A percentile compares a stretch with the other conserved stretches of the same genome.
phyloP scores from a whole-genome alignment of 2,888 invertebrate species.

The Metellina segmentata region DNA sequence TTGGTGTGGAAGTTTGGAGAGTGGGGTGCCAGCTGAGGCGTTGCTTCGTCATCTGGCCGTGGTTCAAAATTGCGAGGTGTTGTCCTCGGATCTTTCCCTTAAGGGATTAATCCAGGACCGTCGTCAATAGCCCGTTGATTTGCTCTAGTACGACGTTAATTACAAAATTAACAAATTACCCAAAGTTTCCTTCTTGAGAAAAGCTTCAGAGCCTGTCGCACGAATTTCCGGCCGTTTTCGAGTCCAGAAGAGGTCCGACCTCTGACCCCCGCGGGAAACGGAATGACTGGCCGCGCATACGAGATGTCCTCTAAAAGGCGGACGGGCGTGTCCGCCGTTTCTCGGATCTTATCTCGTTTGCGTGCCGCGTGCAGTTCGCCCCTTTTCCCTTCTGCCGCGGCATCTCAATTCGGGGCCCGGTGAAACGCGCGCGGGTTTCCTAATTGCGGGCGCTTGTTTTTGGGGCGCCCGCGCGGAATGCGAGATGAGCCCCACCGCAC shows the following conservation, averaged over 20 bases:
- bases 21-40: too few relatives aligned
- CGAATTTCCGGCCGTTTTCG: too few relatives aligned
- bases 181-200: too few relatives aligned
- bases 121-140: too few relatives aligned
- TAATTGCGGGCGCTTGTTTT: slow-evolving; percentile 15
- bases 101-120: too few relatives aligned
- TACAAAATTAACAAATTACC: too few relatives aligned
- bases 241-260: not conserved
- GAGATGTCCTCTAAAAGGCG: not conserved
- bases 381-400: not conserved
- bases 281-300: not conserved
- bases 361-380: not conserved
- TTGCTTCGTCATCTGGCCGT: too few relatives aligned
- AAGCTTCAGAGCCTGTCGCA: too few relatives aligned
- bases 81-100: too few relatives aligned
- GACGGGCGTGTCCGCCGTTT: not conserved
- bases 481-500: not conserved
- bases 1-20: too few relatives aligned
- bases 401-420: slow-evolving; percentile 4
- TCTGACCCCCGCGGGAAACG: slow-evolving; percentile 13
- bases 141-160: too few relatives aligned
- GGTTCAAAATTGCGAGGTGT: too few relatives aligned
- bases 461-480: not conserved
- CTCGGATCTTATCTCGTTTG: not conserved
- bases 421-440: slow-evolving; percentile 11